Base-by-base conservation (phyloP, 1,140 invertebrate species). In the Hylaeus anthracinus region DNA sequence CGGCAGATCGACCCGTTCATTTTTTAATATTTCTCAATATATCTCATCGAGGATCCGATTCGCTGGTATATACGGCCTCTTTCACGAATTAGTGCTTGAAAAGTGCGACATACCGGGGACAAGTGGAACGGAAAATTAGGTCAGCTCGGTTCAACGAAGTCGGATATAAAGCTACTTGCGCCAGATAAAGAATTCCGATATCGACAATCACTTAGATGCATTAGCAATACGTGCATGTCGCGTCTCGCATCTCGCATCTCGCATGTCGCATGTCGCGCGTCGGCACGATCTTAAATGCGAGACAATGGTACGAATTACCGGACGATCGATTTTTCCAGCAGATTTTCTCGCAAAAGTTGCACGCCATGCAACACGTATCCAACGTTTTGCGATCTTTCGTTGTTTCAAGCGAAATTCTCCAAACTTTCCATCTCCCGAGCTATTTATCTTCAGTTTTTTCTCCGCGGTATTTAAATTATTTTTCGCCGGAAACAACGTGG, bases 151-250 rank as follows among this genome's bases (percentile, higher is more conserved):
- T 56, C 67, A 10, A 56, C 67, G 51, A 14, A 70, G 41, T 26
- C 37, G 51, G 37, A 70, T 41, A 15, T 56, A 70, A 55, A 70
- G 12, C 51, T 55, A 45, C 51, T 70, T 41, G 8, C 14, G 51
- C 37, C 37, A 14, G 51, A 56, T 66, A 48, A 66, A 66, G 43
- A 66, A 66, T 66, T 48, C 64, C 64, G 15, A 66, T 70, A 70
- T 70, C 51, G 67, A 55, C 56, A 70, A 70, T 70, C 67, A 26
- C 14, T 14, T 56, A 15, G 51, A 55, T 41, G 41, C 8, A 37
- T 37, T 6, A 41, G 51, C 15, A 43, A 15, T 45, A 15, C 43
- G 8, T 65, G 14, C 58, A 26, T 14, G 6, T 9, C 26, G 26
- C 26, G 0, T 26, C 26, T 26, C 26, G 0, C 26, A 26, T 26